A percentile compares a stretch with the other conserved stretches of the same genome.
These are phyloP conservation scores for Gallirallus australis DNA, from an alignment of 2,797 vertebrate species.

Conservation along the genomic window DNA sequence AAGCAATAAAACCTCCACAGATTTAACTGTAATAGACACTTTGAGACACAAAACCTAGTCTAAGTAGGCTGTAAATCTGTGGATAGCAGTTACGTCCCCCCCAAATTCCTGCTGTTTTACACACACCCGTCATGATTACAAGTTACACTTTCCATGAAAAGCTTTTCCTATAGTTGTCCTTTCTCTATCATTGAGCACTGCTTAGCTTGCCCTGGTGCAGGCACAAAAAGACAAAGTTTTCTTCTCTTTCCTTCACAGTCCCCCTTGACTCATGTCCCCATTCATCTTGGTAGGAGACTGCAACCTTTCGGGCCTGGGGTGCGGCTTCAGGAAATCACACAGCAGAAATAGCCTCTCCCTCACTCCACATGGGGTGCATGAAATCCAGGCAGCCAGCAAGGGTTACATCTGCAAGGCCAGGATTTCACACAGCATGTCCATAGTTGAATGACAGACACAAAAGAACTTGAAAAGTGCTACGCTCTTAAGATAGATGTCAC, in stretches of 20 bases:
- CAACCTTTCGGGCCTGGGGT: not conserved
- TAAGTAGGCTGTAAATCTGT: not conserved
- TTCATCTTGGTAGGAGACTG: not conserved
- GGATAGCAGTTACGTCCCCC: not conserved
- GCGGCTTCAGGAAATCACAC: not conserved
- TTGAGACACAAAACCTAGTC: not conserved
- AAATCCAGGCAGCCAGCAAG: not conserved
- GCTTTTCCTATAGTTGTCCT: not conserved
- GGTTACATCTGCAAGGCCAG: not conserved
- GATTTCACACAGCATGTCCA: not conserved
- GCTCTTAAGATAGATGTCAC: conserved; percentile 51
- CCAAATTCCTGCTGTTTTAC: not conserved
- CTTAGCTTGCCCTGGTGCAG: accelerated
- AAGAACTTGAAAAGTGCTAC: conserved; percentile 4
- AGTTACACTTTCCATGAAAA: not conserved
- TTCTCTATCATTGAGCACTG: not conserved
- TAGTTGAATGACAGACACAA: conserved; percentile 43
- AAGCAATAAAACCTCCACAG: not conserved
- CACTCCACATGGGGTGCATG: not conserved
- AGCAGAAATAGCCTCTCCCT: not conserved
- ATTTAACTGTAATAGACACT: not conserved
- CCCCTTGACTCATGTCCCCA: not conserved
- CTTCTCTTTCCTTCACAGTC: not conserved
- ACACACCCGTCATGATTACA: not conserved
- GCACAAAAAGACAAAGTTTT: not conserved